Base-by-base conservation (phyloP, 2,113 vertebrate genomes). In the Tenrec ecaudatus region DNA sequence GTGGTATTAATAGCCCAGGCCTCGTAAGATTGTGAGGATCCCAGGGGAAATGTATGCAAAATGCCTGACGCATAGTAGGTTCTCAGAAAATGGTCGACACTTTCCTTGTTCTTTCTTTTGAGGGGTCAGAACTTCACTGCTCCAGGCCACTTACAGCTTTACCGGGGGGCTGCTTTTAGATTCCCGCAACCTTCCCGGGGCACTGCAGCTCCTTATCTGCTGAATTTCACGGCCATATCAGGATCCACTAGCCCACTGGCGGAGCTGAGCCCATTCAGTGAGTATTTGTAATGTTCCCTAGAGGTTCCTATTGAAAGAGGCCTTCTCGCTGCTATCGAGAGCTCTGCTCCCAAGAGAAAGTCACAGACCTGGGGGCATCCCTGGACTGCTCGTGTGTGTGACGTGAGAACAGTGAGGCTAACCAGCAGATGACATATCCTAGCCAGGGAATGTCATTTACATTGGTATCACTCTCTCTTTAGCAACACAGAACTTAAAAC, bases 401-500 rank as follows among this genome's bases (percentile, higher is more conserved):
- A 23, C 29, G 10, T 27, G 75, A 86, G 1, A n/a, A 8, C 38
- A 25, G 53, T 47, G 14, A n/a, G 29, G 75, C 31, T 3, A 3
- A 36, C 17, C 19, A 38, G 66, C 8, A 82, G n/a, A 75, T 23
- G 43, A 60, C 23, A 64, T 36, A n/a, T n/a, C 79, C 22, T 57
- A 64, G 53, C 2, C 25, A 3, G 38, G 73, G n/a, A 71, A 73
- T 84, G 79, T 22, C 38, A 23, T 68, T 79, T 9, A 80, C 20
- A 5, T 29, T 16, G 27, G 6, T 64, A 29, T 84, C 87, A 62
- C 69, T 82, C 81, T 89, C 3, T 90, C 89, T 53, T 33, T 94
- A 98, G 97, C 82, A 98, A 98, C 78, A 94, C 94, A 27, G 97
- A 98, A 75, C 91, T 98, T 94, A 98, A 98, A 95, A 98, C 97